phyloP scores from a whole-genome alignment of 2,113 vertebrate species.

The Myrmecophaga tridactyla region DNA sequence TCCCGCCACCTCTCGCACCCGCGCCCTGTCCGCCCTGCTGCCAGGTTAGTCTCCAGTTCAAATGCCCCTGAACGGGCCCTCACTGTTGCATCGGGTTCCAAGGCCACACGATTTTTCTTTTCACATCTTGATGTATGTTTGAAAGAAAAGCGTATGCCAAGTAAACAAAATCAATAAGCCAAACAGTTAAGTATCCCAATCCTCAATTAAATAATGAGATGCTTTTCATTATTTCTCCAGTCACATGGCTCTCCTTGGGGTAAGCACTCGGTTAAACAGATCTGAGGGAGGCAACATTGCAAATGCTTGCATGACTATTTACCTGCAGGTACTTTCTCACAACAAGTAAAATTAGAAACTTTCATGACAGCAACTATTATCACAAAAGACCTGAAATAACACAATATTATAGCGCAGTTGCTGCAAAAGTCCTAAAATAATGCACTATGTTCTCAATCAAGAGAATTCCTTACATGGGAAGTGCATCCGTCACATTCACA shows the following conservation, averaged over 20 bases:
- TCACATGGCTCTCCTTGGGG: not conserved
- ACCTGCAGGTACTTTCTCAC: not conserved
- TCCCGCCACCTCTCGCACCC: rapidly evolving
- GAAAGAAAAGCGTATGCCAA: not conserved
- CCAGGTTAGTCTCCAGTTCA: not conserved
- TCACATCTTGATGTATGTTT: not conserved
- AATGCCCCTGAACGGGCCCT: not conserved
- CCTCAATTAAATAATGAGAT: not conserved
- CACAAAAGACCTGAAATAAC: not conserved
- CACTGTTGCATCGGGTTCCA: not conserved
- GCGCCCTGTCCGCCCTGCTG: too few species aligned
- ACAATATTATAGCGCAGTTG: not conserved
- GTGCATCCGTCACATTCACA: too few species aligned
- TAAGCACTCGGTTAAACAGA: not conserved
- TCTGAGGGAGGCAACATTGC: not conserved
- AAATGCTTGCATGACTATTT: not conserved
- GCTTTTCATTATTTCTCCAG: not conserved
- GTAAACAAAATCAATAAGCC: not conserved
- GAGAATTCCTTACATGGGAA: not conserved
- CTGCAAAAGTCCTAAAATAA: not conserved
- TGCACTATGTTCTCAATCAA: not conserved
- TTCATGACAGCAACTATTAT: not conserved
- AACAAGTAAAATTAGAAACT: not conserved
- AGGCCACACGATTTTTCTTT: too few species aligned
- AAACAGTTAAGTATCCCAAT: not conserved